A percentile compares a stretch with the other conserved stretches of the same genome.
Conservation (phyloP, 2,113 vertebrate species). For the Pomatostomus ruficeps region DNA sequence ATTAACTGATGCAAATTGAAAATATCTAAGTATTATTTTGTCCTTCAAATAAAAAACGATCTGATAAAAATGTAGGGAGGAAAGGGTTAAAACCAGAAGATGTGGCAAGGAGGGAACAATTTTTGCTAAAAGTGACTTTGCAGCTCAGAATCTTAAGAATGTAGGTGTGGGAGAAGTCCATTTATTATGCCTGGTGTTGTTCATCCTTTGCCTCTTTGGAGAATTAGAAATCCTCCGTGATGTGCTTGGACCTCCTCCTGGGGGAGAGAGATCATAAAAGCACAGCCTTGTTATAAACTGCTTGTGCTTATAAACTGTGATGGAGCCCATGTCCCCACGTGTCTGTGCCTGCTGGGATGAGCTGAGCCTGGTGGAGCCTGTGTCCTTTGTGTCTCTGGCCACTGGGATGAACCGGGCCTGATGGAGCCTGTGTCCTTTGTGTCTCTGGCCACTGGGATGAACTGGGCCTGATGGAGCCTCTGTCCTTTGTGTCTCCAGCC, state of each 20-base stretch:
- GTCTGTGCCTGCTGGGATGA: too few relatives aligned
- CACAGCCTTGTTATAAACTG: neutral
- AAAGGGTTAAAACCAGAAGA: neutral
- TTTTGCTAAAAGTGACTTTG: neutral
- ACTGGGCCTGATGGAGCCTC: neutral
- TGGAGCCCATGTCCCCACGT: too few relatives aligned
- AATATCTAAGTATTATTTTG: neutral
- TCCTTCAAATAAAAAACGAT: neutral
- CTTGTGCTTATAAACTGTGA: too few relatives aligned
- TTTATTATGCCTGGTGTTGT: neutral
- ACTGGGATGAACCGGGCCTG: too few relatives aligned
- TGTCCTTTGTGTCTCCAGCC: too few relatives aligned
- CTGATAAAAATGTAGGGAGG: neutral
- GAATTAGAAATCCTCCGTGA: neutral
- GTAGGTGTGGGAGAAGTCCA: neutral
- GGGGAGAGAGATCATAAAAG: neutral
- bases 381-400: too few relatives aligned
- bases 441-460: too few relatives aligned
- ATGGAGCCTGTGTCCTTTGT: too few relatives aligned
- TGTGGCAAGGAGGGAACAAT: neutral
- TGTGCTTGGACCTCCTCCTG: neutral
- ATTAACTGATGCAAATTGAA: neutral
- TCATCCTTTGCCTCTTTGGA: neutral
- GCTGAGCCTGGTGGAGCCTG: too few relatives aligned
- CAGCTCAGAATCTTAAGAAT: neutral